Percentiles rank a stretch among this genome's conserved stretches.
Evolutionary conservation across 2,113 vertebrate species (phyloP).

Genomic region (Aix galericulata): DNA sequence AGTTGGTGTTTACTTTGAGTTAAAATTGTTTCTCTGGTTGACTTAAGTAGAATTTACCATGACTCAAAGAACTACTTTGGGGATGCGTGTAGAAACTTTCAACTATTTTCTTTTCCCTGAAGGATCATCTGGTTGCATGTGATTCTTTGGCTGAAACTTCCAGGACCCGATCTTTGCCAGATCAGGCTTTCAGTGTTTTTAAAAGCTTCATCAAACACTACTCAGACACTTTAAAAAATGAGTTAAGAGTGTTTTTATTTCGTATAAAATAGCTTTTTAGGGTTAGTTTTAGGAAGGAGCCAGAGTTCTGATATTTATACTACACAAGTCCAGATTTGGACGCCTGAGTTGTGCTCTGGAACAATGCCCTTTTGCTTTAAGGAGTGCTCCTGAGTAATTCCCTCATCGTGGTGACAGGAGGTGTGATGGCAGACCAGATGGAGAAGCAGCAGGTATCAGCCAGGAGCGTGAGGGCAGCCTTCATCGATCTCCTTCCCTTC

Average conservation of each 20-base stretch:
- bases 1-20: not conserved
- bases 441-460: not conserved
- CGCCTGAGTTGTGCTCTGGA: conserved; percentile 38
- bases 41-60: not conserved
- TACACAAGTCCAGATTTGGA: conserved; percentile 41
- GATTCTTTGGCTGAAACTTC: not conserved
- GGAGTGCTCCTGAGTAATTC: not conserved
- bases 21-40: not conserved
- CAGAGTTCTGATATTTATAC: not conserved
- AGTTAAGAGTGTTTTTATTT: not conserved
- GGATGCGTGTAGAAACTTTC: not conserved
- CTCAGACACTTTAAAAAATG: not conserved
- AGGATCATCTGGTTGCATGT: not conserved
- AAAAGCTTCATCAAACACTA: not conserved
- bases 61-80: not conserved
- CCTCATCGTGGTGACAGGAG: no score
- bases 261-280: not conserved
- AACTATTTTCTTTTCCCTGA: not conserved
- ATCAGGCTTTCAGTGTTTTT: not conserved
- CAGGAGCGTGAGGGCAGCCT: not conserved
- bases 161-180: not conserved
- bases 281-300: not conserved
- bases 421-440: not conserved
- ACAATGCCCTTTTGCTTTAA: conserved; percentile 1
- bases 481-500: not conserved